Conservation (phyloP, 2,888 invertebrate genomes). For the Melieria omissa region DNA sequence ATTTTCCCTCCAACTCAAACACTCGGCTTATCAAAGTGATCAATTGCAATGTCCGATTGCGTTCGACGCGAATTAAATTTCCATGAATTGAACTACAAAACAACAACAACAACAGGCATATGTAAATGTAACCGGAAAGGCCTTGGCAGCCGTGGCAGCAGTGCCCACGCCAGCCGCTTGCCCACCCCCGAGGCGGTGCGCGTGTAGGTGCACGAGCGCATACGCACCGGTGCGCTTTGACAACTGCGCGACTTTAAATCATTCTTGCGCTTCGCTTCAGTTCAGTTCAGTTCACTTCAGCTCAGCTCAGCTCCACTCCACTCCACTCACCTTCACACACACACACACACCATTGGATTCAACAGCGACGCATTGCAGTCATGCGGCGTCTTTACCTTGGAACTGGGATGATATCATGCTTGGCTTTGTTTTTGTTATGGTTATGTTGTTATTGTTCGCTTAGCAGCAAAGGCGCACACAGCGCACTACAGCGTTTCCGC, state of each 20-base stretch:
- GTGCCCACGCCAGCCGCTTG: too few relatives aligned
- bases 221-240: conserved; percentile 2
- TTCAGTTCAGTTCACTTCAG: conserved; percentile 2
- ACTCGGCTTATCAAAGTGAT: too few relatives aligned
- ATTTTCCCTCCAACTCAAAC: too few relatives aligned
- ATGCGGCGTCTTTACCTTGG: background rate
- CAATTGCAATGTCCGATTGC: too few relatives aligned
- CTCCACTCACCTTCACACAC: background rate
- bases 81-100: too few relatives aligned
- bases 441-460: background rate
- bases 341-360: conserved; percentile 1
- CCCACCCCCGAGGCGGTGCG: too few relatives aligned
- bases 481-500: conserved; percentile 2
- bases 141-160: too few relatives aligned
- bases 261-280: conserved; percentile 18
- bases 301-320: background rate
- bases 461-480: background rate
- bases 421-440: background rate
- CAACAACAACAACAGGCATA: too few relatives aligned
- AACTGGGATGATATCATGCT: background rate
- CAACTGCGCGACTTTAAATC: conserved; percentile 18
- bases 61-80: too few relatives aligned
- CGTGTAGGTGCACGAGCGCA: too few relatives aligned
- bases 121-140: too few relatives aligned
- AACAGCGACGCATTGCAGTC: background rate